These are phyloP conservation scores for Rhinatrema bivittatum DNA, from an alignment of 2,797 vertebrate genomes.

Conservation along the genomic window DNA sequence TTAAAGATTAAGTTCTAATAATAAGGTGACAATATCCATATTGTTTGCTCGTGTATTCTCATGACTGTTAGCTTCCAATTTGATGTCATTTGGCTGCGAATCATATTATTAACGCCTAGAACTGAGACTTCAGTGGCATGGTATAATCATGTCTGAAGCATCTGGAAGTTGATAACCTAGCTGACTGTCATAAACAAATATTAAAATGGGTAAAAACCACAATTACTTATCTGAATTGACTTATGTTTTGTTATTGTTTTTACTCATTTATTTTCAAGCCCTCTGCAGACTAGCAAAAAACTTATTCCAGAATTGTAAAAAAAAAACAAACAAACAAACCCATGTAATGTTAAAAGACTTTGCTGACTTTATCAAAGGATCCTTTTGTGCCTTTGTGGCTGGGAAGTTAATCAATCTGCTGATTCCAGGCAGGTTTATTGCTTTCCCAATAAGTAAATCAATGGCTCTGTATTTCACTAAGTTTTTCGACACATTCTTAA, in stretches of 20 bases:
- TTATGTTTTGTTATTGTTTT: no score
- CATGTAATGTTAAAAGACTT: slow-evolving; percentile 2
- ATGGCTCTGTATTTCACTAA: slow-evolving; percentile 14
- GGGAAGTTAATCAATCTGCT: slow-evolving; percentile 20
- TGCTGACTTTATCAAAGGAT: slow-evolving; percentile 12
- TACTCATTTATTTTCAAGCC: no score
- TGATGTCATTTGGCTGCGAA: no score
- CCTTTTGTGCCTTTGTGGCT: slow-evolving; percentile 18
- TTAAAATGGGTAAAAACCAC: slow-evolving; percentile 17
- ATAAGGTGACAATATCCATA: no score
- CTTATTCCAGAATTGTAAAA: no score
- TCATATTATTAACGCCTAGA: no score
- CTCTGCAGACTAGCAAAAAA: no score
- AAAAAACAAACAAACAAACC: no score
- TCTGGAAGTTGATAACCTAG: neutral
- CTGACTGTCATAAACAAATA: slow-evolving; percentile 6
- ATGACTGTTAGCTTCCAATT: no score
- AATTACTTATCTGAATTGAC: slow-evolving; percentile 8
- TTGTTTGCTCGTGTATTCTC: no score
- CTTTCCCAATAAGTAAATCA: slow-evolving; percentile 26
- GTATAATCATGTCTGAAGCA: slow-evolving; percentile 1
- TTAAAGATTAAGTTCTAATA: no score
- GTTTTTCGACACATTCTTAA: slow-evolving; percentile 10
- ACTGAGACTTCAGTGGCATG: slow-evolving; percentile 5
- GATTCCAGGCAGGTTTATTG: slow-evolving; percentile 14